Evolutionary conservation across 1,140 invertebrate genomes (phyloP), one percentile per base, ranked within the genome.

Genomic region (Lamellibrachia luymesi): DNA sequence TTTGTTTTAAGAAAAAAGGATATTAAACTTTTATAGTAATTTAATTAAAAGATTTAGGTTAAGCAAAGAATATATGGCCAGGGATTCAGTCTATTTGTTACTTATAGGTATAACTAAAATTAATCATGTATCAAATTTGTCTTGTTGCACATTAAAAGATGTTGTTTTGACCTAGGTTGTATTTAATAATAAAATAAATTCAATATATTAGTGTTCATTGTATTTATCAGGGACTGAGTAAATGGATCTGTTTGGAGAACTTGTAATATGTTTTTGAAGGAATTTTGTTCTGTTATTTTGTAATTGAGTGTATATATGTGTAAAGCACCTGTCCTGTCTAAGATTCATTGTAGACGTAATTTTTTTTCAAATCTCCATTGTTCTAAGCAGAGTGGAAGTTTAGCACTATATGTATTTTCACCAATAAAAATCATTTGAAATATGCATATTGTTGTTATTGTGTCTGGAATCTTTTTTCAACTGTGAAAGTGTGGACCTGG

Each of bases 361-460:
- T 80, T 10, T 80, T 80, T 80, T 80, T 2, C 1, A 80, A 80
- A 80, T 80, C 64, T 80, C 4, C 64, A 80, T 80, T 80, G 64
- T 80, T 80, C 64, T 80, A 80, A 80, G 64, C 64, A 80, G 2
- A 80, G 64, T 80, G 64, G 64, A 22, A 80, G 64, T 80, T 80
- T 80, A 80, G 64, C 64, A 80, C 64, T 80, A 80, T 56, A 56
- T 80, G 64, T 80, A 80, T 80, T 80, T 80, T 80, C 64, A 80
- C 64, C 64, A 80, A 80, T 80, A 80, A 80, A 38, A 80, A 80
- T 80, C 1, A 80, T 80, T 80, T 80, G 13, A 10, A 80, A 80
- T 80, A 80, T 80, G 64, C 64, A 80, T 22, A 80, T 80, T 80
- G 64, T 80, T 80, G 64, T 80, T 8, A 56, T 17, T 22, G 17